These are phyloP conservation scores for Lanistes nyassanus DNA, from an alignment of 1,140 invertebrate genomes.

Conservation along the genomic window DNA sequence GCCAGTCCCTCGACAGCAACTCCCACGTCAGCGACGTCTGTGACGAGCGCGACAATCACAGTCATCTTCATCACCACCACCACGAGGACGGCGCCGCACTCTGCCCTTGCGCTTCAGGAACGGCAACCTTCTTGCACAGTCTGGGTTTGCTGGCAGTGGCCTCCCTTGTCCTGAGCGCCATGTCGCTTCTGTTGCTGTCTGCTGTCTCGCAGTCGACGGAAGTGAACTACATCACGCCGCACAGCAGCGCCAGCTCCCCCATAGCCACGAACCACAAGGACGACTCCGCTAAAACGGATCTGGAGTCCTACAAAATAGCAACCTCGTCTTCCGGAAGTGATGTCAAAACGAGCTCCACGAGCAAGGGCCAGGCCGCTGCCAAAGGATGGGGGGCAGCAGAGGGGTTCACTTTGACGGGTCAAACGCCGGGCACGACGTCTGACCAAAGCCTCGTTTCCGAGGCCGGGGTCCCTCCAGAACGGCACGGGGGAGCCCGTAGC, in stretches of 20 bases:
- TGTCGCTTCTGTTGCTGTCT: constrained; percentile 36
- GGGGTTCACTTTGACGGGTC: background rate
- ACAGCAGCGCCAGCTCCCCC: too few relatives aligned
- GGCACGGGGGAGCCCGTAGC: constrained; percentile 70
- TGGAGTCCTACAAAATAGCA: too few relatives aligned
- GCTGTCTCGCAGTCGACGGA: background rate
- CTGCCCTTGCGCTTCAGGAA: constrained; percentile 1
- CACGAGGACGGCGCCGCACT: background rate
- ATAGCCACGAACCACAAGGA: too few relatives aligned
- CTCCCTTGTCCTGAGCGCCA: constrained; percentile 29
- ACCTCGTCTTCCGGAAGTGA: too few relatives aligned
- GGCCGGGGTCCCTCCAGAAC: background rate
- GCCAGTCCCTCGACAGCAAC: constrained; percentile 21
- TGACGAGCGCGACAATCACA: background rate
- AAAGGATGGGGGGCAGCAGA: background rate
- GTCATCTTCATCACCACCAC: background rate
- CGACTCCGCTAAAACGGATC: too few relatives aligned
- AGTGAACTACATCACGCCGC: too few relatives aligned
- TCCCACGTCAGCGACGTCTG: constrained; percentile 10
- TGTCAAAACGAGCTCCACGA: too few relatives aligned
- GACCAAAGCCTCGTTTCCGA: background rate
- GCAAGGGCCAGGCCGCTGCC: background rate
- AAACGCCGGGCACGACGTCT: too few relatives aligned
- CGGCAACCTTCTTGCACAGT: constrained; percentile 31
- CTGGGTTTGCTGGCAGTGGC: constrained; percentile 33